A percentile compares a stretch with the other conserved stretches of the same genome.
Evolutionary conservation across 2,113 vertebrate species (phyloP).

Genomic region (Arenaria interpres): DNA sequence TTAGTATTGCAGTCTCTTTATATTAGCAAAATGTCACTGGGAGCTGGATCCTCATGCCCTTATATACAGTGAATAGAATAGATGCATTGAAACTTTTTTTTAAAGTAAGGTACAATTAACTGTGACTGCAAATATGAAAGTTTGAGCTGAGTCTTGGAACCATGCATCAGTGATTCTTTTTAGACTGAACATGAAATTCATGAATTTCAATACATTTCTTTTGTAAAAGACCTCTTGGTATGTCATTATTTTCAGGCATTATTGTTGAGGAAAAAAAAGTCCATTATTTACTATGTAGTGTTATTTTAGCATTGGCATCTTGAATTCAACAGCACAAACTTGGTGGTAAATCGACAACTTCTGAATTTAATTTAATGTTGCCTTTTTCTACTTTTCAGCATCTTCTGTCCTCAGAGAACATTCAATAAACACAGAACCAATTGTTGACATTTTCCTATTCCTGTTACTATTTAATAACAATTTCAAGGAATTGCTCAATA

Average conservation of each 20-base stretch:
- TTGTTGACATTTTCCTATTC: neutral
- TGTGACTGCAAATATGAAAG: neutral
- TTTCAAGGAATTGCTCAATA: neutral
- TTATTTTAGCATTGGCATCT: neutral
- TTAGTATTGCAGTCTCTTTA: neutral
- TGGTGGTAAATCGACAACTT: accelerated
- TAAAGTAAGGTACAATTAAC: neutral
- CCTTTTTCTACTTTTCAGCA: neutral
- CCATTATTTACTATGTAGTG: neutral
- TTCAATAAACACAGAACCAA: neutral
- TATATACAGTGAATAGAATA: neutral
- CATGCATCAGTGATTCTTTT: neutral
- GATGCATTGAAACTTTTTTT: neutral
- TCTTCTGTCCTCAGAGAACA: neutral
- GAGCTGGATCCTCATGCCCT: neutral
- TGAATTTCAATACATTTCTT: neutral
- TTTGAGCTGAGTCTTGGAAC: neutral
- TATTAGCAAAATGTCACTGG: neutral
- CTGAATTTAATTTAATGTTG: neutral
- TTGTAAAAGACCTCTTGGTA: neutral
- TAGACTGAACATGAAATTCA: neutral
- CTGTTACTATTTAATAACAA: neutral
- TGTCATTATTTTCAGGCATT: neutral
- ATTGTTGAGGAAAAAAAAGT: neutral
- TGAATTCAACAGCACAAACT: neutral